phyloP scores from a whole-genome alignment of 2,797 vertebrate genomes.

The Sebastes jordani region DNA sequence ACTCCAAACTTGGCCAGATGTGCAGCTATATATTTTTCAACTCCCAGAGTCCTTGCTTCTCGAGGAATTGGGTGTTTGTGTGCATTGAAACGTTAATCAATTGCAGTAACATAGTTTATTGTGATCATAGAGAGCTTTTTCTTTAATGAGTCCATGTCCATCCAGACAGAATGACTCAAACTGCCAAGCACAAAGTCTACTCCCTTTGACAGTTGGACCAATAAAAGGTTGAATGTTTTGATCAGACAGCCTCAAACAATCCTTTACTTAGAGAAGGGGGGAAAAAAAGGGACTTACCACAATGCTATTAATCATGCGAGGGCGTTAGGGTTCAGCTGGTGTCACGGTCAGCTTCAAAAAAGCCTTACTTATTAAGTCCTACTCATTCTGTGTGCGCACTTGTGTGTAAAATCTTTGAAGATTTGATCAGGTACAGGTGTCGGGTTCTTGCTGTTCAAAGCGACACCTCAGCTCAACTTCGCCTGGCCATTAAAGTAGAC shows the following conservation, averaged over 20 bases:
- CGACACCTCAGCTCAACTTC: slow-evolving; percentile 71
- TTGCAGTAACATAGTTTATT: slow-evolving; percentile 42
- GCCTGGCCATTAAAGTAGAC: slow-evolving; percentile 73
- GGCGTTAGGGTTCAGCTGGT: slow-evolving; percentile 72
- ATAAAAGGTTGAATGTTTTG: slow-evolving; percentile 76
- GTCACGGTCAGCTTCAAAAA: slow-evolving; percentile 81
- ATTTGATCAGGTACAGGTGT: slow-evolving; percentile 83
- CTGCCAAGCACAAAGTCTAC: slow-evolving; percentile 44
- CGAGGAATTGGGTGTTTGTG: slow-evolving; percentile 68
- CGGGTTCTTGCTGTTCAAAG: slow-evolving; percentile 75
- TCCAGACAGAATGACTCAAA: slow-evolving; percentile 35
- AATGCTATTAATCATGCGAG: slow-evolving; percentile 80
- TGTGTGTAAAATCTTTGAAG: slow-evolving; percentile 79
- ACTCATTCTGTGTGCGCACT: slow-evolving; percentile 69
- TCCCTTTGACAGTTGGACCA: slow-evolving; percentile 63
- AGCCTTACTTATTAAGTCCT: slow-evolving; percentile 78
- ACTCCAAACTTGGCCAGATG: slow-evolving; percentile 76
- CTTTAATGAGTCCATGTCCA: slow-evolving; percentile 56
- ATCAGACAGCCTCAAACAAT: slow-evolving; percentile 78
- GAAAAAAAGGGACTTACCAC: slow-evolving; percentile 54
- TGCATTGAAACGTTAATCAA: slow-evolving; percentile 50
- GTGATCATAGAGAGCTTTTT: slow-evolving; percentile 48
- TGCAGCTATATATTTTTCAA: slow-evolving; percentile 48
- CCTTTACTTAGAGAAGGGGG: slow-evolving; percentile 30
- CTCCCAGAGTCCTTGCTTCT: slow-evolving; percentile 13